A percentile compares a stretch with the other conserved stretches of the same genome.
These are phyloP conservation scores for Charaxes varanes DNA, from an alignment of 1,140 invertebrate genomes.

Conservation along the genomic window DNA sequence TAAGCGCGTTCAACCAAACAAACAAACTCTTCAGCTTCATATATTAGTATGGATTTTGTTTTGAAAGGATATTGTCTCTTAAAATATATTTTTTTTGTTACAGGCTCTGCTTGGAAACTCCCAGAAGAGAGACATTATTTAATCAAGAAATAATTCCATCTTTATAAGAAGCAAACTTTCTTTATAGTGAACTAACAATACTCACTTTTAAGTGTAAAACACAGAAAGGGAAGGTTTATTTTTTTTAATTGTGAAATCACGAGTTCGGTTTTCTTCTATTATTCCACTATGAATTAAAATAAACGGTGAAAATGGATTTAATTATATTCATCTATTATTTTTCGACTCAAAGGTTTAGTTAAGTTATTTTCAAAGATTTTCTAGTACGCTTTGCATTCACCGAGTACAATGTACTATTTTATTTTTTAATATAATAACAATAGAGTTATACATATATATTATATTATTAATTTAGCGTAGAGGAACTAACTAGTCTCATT, in stretches of 20 bases:
- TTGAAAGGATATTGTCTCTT: constrained; percentile 5
- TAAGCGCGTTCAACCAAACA: too few species aligned
- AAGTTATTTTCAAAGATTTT: constrained; percentile 42
- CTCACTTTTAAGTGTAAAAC: constrained; percentile 18
- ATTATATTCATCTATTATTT: constrained; percentile 1
- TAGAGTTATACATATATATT: constrained; percentile 46
- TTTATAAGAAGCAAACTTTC: constrained; percentile 1
- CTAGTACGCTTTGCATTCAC: constrained; percentile 63
- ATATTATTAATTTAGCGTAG: constrained; percentile 49
- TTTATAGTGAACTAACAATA: constrained; percentile 15
- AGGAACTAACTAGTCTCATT: constrained; percentile 72
- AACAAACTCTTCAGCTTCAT: too few species aligned
- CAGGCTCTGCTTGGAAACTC: constrained; percentile 62
- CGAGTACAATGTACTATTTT: constrained; percentile 60
- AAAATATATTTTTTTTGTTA: constrained; percentile 24
- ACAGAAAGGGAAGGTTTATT: constrained; percentile 4
- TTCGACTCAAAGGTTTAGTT: neutral
- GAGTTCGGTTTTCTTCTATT: constrained; percentile 7
- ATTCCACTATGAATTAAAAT: constrained; percentile 20
- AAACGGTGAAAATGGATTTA: constrained; percentile 10
- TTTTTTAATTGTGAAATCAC: constrained; percentile 8
- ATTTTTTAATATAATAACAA: constrained; percentile 31
- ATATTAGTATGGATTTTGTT: too few species aligned
- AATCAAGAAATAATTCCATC: constrained; percentile 18
- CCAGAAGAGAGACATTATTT: constrained; percentile 63